Evolutionary conservation across 2,888 invertebrate species (phyloP), one percentile per base, ranked within the genome.

Genomic region (Nomada lathburiana): DNA sequence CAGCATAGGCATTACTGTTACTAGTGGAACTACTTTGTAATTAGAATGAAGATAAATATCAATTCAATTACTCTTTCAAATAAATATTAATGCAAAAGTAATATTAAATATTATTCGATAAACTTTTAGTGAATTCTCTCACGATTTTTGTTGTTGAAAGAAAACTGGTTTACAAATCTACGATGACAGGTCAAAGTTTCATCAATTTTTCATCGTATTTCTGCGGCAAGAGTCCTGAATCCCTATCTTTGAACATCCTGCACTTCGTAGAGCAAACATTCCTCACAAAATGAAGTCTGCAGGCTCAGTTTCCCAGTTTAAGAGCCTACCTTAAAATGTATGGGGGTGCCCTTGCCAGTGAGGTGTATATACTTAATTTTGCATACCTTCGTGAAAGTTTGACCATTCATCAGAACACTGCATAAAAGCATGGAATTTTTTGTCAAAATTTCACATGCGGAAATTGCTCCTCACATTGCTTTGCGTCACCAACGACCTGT

Each of bases 351-450:
- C 44, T 44, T 11, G 42, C 13, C 68, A 26, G 26, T 44, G 44
- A n/a, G 26, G 26, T 26, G 68, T 7, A n/a, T 20, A 23, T 44
- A 23, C n/a, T 44, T 69, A 69, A 57, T 44, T 23, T 44, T 57
- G 26, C 68, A 69, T 69, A 47, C 16, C n/a, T 57, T 57, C 68
- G 42, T 26, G 26, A 57, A 44, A 57, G 44, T 18, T 26, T 16
- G 50, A 20, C 57, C 57, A 29, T 69, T 57, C 68, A 44, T 57
- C 57, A 44, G 68, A 23, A 69, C 44, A 55, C 57, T 44, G 57
- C 44, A 18, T 42, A 57, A 69, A 44, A 18, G n/a, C 23, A 44
- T 44, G 55, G 44, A 69, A 69, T 44, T 18, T 9, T 57, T 69
- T 11, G 18, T 69, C 18, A 42, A 44, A 59, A 9, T 59, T 55